phyloP scores from a whole-genome alignment of 1,140 invertebrate species.

The Zaprionus camerounensis region DNA sequence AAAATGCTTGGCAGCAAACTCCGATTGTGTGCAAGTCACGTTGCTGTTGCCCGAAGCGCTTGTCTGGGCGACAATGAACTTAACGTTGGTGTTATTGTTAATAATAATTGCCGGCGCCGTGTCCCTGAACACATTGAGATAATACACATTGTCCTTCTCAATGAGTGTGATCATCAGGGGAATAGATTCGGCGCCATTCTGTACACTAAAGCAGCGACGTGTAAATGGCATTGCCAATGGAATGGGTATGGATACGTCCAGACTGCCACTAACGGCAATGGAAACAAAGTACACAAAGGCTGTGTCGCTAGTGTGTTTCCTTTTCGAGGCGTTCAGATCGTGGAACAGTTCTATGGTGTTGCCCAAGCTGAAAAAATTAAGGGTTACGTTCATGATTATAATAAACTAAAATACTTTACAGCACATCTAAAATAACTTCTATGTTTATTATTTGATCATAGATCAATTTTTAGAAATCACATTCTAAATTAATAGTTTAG shows the following conservation, averaged over 20 bases:
- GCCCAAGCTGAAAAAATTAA: constrained; percentile 44
- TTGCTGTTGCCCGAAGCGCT: constrained; percentile 75
- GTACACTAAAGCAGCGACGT: constrained; percentile 75
- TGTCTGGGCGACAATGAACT: constrained; percentile 77
- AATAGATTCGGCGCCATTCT: constrained; percentile 63
- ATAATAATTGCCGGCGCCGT: constrained; percentile 65
- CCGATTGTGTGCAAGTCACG: constrained; percentile 66
- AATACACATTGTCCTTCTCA: constrained; percentile 73
- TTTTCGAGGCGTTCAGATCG: constrained; percentile 62
- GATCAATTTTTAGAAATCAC: too few species aligned
- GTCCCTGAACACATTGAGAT: constrained; percentile 72
- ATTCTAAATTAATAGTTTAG: too few species aligned
- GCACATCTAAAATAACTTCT: too few species aligned
- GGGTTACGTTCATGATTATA: too few species aligned
- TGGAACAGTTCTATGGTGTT: constrained; percentile 59
- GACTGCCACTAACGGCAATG: constrained; percentile 42
- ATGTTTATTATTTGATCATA: too few species aligned
- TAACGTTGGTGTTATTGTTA: constrained; percentile 72
- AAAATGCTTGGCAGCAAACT: constrained; percentile 73
- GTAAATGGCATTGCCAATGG: constrained; percentile 65
- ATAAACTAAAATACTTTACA: too few species aligned
- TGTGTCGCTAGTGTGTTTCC: constrained; percentile 66
- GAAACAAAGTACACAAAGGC: constrained; percentile 76
- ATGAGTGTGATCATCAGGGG: constrained; percentile 69
- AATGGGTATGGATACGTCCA: constrained; percentile 74